Percentiles rank a stretch among this genome's conserved stretches.
Conservation (phyloP, 2,797 vertebrate genomes). For the Sebastes nivosus region DNA sequence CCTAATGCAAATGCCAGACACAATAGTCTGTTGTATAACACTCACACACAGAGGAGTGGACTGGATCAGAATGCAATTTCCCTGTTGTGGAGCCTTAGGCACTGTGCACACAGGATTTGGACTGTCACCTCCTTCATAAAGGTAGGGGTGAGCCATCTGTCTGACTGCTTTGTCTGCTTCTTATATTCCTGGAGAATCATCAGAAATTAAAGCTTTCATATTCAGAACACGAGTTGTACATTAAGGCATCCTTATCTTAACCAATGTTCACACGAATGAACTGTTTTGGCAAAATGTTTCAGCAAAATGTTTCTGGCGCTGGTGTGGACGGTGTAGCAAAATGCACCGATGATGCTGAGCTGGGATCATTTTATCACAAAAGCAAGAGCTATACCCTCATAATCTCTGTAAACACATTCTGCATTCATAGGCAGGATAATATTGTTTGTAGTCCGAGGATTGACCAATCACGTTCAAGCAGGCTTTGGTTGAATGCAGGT, state of each 20-base stretch:
- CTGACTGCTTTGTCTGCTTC: constrained; percentile 35
- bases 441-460: too few relatives aligned
- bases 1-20: constrained; percentile 79
- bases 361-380: constrained; percentile 35
- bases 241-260: not conserved
- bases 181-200: constrained; percentile 24
- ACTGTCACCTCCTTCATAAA: constrained; percentile 58
- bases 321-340: not conserved
- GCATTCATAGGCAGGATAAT: too few relatives aligned
- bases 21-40: constrained; percentile 75
- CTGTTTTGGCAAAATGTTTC: not conserved
- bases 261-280: not conserved
- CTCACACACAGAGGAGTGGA: constrained; percentile 70
- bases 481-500: too few relatives aligned
- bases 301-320: not conserved
- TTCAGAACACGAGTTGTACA: constrained; percentile 12
- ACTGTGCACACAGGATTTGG: constrained; percentile 50
- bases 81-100: constrained; percentile 59
- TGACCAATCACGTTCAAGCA: too few relatives aligned
- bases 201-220: constrained; percentile 21
- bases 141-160: constrained; percentile 51
- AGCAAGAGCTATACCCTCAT: constrained; percentile 8
- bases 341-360: constrained; percentile 7
- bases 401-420: too few relatives aligned
- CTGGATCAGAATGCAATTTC: constrained; percentile 73